Base-by-base conservation (phyloP, 2,797 vertebrate genomes). In the Lagodon rhomboides region DNA sequence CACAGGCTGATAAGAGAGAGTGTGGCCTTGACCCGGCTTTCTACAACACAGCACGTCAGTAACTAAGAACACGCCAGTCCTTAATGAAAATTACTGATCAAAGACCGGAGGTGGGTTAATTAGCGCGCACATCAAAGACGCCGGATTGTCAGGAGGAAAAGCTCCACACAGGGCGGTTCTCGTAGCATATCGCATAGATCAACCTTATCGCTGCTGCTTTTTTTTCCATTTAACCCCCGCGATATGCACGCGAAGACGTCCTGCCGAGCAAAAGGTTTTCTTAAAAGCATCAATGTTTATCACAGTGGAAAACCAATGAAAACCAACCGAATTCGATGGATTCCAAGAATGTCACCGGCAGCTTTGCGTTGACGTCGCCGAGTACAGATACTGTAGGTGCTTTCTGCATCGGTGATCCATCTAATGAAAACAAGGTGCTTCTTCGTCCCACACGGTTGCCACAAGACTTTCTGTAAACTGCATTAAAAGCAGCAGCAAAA, bases 401-500 rank as follows among this genome's bases (percentile, higher is more conserved):
- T 85, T 85, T 89, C 88, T 68, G 87, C 89, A 80, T 84, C 89
- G 83, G 50, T 77, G 86, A 88, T 85, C 80, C 71, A 80, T 89
- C 82, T 90, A 86, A 91, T 92, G 83, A 86, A 91, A 91, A 91
- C 83, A 85, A 90, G 84, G 83, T 77, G 70, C 75, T 68, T 86
- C 82, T 75, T 71, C 73, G 87, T 55, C 77, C 80, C 87, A 86
- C 86, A 83, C 68, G 87, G 77, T 58, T 82, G 74, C 89, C 75
- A 77, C 85, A 84, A 87, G 85, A 90, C 84, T 85, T 87, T 87
- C 69, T 86, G 90, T 93, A 92, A 93, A 93, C 89, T 83, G 77
- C 86, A 92, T 92, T 92, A 90, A 93, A 93, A 93, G 92, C 85
- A 78, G 80, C 82, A 79, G 86, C 83, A 86, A 83, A 91, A 95